Evolutionary conservation across 2,113 vertebrate species (phyloP).

Genomic region (Noturus placidus): DNA sequence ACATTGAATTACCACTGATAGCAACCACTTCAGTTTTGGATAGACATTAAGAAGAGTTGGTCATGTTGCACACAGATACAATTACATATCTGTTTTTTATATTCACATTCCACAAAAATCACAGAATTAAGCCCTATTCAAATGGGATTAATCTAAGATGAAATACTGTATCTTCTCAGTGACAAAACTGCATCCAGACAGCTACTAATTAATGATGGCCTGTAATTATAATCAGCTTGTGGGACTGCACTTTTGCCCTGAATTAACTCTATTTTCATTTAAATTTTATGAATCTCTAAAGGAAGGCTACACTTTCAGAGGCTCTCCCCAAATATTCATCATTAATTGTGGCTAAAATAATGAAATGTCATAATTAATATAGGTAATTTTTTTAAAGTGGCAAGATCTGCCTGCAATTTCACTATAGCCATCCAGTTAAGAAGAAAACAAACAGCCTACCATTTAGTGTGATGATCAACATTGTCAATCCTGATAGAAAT

Average conservation of each 20-base stretch:
- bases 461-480: neutral
- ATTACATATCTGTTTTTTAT: neutral
- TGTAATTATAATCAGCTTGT: neutral
- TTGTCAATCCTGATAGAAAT: neutral
- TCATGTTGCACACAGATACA: neutral
- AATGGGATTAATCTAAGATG: neutral
- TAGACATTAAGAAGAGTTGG: neutral
- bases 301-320: neutral
- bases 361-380: neutral
- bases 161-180: neutral
- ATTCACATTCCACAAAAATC: neutral
- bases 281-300: neutral
- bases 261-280: neutral
- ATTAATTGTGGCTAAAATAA: neutral
- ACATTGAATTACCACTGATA: neutral
- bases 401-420: neutral
- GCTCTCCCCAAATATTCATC: neutral
- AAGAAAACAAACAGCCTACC: neutral
- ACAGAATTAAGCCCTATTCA: neutral
- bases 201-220: neutral
- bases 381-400: neutral
- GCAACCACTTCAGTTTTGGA: neutral
- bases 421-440: neutral
- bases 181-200: neutral
- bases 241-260: neutral